Evolutionary conservation across 2,113 vertebrate species (phyloP), one percentile per base, ranked within the genome.

Genomic region (Hippocampus comes): DNA sequence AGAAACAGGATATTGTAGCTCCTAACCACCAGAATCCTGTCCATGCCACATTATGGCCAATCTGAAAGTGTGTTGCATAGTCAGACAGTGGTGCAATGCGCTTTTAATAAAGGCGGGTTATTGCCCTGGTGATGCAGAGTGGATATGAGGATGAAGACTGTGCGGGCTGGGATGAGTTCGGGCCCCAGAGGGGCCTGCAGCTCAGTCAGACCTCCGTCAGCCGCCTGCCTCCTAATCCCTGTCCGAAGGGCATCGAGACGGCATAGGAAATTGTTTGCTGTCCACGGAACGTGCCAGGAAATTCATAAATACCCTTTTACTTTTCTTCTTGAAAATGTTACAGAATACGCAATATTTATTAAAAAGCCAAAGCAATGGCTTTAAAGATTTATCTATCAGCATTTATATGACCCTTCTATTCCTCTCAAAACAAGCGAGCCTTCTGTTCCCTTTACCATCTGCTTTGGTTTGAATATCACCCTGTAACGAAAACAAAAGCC

Each of bases 221-320:
- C 90, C 89, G 91, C 91, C 84, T 87, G 89, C 82, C 88, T 89
- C 90, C 86, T 93, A 90, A 91, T 92, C 91, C 85, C 77, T 86
- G 88, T 91, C 91, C 89, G 85, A 89, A 85, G 91, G 91, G 87
- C 76, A 84, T 90, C 74, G 41, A 83, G 75, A 77, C 68, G 86
- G 89, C 88, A 86, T 87, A 93, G 94, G 94, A 93, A 92, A 94
- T 90, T 92, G 93, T 91, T 88, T 86, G 90, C 82, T 87, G 84
- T 89, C 90, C 64, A 65, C 65, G 83, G 76, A 91, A 91, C 71
- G 76, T 91, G 92, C 93, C 92, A 86, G 87, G 83, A 91, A 87
- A 91, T 93, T 91, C 92, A 82, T 82, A 74, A 87, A 89, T 91
- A 76, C 89, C 23, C 43, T 66, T 90, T 91, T 90, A 91, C 86